Evolutionary conservation across 2,888 invertebrate species (phyloP), one percentile per base, ranked within the genome.

Genomic region (Yponomeuta malinellus): DNA sequence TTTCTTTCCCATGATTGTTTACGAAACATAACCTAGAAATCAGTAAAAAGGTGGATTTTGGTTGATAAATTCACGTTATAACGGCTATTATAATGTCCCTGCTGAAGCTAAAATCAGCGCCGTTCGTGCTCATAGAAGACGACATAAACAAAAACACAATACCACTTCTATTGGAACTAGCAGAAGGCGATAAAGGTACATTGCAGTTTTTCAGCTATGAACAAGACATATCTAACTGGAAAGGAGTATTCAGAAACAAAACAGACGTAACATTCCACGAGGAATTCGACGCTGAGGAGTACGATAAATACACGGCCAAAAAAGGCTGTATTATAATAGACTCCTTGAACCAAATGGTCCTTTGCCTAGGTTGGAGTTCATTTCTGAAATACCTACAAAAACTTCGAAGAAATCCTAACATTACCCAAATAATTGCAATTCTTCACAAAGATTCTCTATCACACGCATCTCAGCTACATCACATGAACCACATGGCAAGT

Each of bases 401-500:
- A 31, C 73, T 91, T 23, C 78, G 81, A 70, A 74, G 63, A 9
- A 75, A 81, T 72, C 52, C 77, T 33, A 82, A 84, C 73, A 77
- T 88, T 4, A 77, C 77, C 12, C 88, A 87, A 78, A 52, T 90
- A 31, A 79, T 92, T 74, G 70, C 89, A 33, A 77, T 92, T 72
- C 74, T 93, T 52, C 94, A 94, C 76, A 87, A 78, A 76, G 94
- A 94, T 77, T 88, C 93, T 76, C 74, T 93, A 1, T 75, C 83
- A 48, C 85, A 87, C 72, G 78, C 77, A 69, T 84, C 87, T 0
- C 90, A 90, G 78, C 74, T 91, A 73, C 81, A 83, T 73, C 86
- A 91, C 77, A 87, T 94, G 73, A 86, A 88, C 74, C 89, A 94
- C 77, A 80, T 94, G 74, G 84, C 84, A 4, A 84, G 79, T 89